Conservation (phyloP, 2,888 invertebrate species). For the Lampropteryx suffumata region DNA sequence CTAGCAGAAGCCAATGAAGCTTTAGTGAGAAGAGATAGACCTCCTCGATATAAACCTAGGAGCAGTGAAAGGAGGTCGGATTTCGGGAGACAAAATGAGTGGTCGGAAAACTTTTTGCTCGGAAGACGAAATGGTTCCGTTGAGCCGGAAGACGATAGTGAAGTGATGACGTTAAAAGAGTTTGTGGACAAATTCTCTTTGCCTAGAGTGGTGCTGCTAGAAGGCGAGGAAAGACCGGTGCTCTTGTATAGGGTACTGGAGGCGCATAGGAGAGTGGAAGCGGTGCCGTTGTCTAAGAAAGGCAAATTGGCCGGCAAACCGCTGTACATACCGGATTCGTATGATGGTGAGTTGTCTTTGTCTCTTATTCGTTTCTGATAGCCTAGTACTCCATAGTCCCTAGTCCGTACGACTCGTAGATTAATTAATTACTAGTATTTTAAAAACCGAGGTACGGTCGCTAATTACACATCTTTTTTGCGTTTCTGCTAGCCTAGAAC, state of each 20-base stretch:
- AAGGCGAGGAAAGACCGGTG: constrained; percentile 82
- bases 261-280: constrained; percentile 85
- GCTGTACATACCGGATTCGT: constrained; percentile 85
- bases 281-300: constrained; percentile 81
- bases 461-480: no score
- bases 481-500: no score
- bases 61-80: constrained; percentile 79
- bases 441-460: no score
- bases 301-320: constrained; percentile 83
- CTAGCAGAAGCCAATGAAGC: constrained; percentile 79
- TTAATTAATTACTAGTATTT: no score
- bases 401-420: no score
- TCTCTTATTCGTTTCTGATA: constrained; percentile 14
- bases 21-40: constrained; percentile 68
- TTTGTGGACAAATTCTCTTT: constrained; percentile 85
- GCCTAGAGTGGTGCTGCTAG: constrained; percentile 83
- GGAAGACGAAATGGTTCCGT: constrained; percentile 69
- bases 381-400: no score
- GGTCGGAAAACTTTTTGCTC: constrained; percentile 74
- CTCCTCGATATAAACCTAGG: constrained; percentile 72
- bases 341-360: constrained; percentile 83
- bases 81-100: constrained; percentile 63
- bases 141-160: constrained; percentile 77
- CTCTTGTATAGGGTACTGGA: constrained; percentile 85
- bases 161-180: constrained; percentile 78